Conservation (phyloP, 1,140 invertebrate species). For the Solen grandis region DNA sequence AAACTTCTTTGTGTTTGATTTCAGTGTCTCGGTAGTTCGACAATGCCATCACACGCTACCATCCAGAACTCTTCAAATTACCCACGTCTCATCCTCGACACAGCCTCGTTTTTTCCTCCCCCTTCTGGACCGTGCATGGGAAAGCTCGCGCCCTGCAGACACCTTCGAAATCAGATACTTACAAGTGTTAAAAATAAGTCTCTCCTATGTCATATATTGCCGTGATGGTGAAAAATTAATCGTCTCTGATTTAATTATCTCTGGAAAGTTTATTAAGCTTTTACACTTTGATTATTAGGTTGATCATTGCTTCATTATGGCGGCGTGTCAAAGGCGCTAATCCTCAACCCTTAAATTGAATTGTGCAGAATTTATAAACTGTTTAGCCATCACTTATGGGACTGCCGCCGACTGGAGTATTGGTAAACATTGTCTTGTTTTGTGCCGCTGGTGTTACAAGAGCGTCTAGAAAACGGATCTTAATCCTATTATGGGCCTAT, state of each 20-base stretch:
- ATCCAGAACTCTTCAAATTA: neutral
- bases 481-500: constrained; percentile 43
- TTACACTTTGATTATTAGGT: constrained; percentile 48
- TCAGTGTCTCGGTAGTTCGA: too few relatives aligned
- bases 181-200: constrained; percentile 51
- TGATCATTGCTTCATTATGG: constrained; percentile 54
- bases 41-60: neutral
- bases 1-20: too few relatives aligned
- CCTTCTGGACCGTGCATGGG: constrained; percentile 5
- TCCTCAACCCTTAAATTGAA: constrained; percentile 53
- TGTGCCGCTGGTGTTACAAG: constrained; percentile 50
- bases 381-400: constrained; percentile 56
- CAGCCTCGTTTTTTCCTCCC: neutral
- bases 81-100: neutral
- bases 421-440: constrained; percentile 56
- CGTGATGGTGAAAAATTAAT: constrained; percentile 57
- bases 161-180: constrained; percentile 44
- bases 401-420: constrained; percentile 46
- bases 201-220: constrained; percentile 47
- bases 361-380: constrained; percentile 58
- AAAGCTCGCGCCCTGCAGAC: constrained; percentile 20
- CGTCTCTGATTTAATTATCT: constrained; percentile 57
- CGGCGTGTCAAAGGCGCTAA: constrained; percentile 40
- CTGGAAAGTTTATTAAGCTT: constrained; percentile 53
- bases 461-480: constrained; percentile 51